A percentile compares a stretch with the other conserved stretches of the same genome.
Conservation (phyloP, 2,797 vertebrate species). For the Phoeniculus purpureus region DNA sequence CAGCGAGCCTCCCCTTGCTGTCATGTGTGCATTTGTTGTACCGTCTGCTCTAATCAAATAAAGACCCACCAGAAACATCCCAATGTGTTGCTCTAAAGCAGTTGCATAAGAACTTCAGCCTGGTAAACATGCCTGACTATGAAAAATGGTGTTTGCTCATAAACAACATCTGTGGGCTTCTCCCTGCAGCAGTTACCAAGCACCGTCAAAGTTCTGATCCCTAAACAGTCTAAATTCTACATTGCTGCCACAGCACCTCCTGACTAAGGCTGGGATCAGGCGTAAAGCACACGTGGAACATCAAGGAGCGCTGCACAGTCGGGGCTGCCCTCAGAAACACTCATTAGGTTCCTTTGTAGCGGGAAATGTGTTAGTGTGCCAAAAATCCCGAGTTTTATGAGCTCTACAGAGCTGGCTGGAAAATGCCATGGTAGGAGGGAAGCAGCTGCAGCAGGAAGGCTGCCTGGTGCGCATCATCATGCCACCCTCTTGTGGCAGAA, state of each 20-base stretch:
- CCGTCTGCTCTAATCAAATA: background rate
- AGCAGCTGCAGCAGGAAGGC: background rate
- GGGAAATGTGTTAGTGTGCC: constrained; percentile 6
- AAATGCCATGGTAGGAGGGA: background rate
- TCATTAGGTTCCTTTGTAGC: background rate
- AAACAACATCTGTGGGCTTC: constrained; percentile 43
- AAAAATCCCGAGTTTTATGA: background rate
- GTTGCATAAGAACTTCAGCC: background rate
- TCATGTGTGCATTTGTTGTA: background rate
- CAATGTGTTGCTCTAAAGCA: background rate
- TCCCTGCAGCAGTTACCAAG: background rate
- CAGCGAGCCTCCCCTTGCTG: background rate
- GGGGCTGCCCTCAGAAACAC: background rate
- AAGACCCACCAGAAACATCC: background rate
- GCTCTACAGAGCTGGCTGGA: background rate
- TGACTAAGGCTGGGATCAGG: background rate
- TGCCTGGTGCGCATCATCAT: constrained; percentile 40
- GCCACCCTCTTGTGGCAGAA: constrained; percentile 68
- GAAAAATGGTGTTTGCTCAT: constrained; percentile 42
- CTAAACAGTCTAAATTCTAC: constrained; percentile 21
- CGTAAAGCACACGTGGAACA: background rate
- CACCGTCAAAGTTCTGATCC: background rate
- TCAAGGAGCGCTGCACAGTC: background rate
- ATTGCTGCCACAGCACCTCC: accelerated
- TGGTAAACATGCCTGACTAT: constrained; percentile 24